Conservation (phyloP, 1,140 invertebrate genomes). For the Drosophila sulfurigaster region DNA sequence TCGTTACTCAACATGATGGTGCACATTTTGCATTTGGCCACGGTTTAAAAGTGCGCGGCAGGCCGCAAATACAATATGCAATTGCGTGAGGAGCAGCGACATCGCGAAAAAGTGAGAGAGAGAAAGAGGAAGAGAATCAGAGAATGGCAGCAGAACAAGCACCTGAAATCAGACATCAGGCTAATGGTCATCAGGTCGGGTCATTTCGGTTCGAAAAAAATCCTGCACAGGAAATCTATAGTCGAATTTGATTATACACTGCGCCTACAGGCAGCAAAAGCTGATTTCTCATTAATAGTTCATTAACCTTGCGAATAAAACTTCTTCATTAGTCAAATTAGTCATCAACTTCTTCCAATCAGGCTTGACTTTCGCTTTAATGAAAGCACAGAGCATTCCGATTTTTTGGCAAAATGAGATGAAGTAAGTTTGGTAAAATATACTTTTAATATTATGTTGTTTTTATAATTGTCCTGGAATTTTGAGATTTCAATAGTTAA, state of each 20-base stretch:
- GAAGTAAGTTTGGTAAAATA: no score
- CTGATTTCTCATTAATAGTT: neutral
- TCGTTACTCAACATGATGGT: constrained; percentile 67
- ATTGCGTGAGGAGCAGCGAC: neutral
- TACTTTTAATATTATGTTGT: no score
- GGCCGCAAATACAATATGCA: constrained; percentile 67
- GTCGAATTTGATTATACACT: neutral
- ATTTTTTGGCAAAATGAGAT: no score
- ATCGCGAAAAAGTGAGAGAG: neutral
- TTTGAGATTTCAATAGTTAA: no score
- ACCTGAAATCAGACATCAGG: neutral
- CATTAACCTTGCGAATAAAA: neutral
- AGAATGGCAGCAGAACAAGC: neutral
- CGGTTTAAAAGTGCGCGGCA: constrained; percentile 68
- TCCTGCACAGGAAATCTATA: neutral
- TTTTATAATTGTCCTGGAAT: no score
- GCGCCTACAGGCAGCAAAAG: neutral
- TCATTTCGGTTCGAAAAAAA: neutral
- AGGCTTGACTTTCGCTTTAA: no score
- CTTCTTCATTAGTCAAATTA: no score
- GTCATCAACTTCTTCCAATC: no score
- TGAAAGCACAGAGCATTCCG: no score
- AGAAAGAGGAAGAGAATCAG: neutral
- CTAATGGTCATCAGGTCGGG: constrained; percentile 3
- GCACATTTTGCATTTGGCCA: constrained; percentile 75